Percentiles rank a stretch among this genome's conserved stretches.
Conservation (phyloP, 2,797 vertebrate genomes). For the Myotis planiceps region DNA sequence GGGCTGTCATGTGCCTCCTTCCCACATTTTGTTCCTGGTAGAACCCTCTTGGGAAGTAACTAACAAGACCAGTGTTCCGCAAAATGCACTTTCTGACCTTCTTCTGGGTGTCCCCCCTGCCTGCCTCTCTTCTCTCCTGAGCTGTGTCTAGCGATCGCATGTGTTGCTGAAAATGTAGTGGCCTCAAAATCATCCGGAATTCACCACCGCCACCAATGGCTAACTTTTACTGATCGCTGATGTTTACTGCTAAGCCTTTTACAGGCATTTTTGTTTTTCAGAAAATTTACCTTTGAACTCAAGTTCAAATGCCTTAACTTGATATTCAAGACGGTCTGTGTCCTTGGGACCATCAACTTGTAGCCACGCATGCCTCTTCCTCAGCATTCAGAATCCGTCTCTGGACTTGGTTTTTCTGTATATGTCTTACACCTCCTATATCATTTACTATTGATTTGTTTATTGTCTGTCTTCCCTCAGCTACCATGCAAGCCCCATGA, state of each 20-base stretch:
- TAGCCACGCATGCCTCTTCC: fast-evolving
- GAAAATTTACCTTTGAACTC: neutral
- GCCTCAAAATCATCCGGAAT: neutral
- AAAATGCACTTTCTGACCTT: neutral
- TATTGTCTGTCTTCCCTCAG: neutral
- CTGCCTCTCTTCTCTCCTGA: neutral
- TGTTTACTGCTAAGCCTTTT: neutral
- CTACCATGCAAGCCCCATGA: neutral
- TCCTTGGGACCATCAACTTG: neutral
- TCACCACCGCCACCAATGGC: neutral
- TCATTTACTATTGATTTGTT: neutral
- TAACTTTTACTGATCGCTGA: neutral
- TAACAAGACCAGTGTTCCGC: neutral
- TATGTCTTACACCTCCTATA: neutral
- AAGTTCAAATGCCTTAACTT: neutral
- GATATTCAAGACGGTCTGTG: neutral
- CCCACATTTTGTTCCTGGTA: neutral
- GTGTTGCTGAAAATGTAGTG: neutral
- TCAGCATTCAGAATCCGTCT: fast-evolving
- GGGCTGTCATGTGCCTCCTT: neutral
- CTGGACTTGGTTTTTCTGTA: neutral
- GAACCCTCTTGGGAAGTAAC: neutral
- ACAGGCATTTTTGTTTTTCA: neutral
- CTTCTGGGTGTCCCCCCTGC: fast-evolving
- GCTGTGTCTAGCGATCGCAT: neutral